Percentiles rank a stretch among this genome's conserved stretches.
Evolutionary conservation across 1,140 invertebrate species (phyloP).

Genomic region (Chrysoperla carnea): DNA sequence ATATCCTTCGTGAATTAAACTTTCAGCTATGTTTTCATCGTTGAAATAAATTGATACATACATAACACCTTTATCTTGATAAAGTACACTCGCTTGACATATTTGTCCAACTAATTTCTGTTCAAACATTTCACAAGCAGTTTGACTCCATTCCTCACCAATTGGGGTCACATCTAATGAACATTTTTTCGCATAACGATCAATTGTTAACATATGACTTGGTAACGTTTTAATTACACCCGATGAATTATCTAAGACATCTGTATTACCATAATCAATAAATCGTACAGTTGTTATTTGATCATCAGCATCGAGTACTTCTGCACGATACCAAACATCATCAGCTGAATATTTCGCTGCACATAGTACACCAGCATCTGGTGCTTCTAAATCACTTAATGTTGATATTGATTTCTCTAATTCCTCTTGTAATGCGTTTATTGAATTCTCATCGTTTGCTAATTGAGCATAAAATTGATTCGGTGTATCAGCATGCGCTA

Average conservation of each 20-base stretch:
- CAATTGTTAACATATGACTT: conserved; percentile 26
- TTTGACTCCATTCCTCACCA: conserved; percentile 43
- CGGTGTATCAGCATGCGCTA: conserved; percentile 45
- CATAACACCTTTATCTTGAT: conserved; percentile 37
- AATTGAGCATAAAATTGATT: conserved; percentile 47
- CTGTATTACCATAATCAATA: conserved; percentile 69
- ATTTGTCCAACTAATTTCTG: conserved; percentile 23
- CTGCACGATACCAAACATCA: conserved; percentile 60
- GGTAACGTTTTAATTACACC: conserved; percentile 38
- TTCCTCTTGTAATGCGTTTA: conserved; percentile 34
- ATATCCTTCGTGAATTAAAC: conserved; percentile 31
- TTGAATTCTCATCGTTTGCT: conserved; percentile 24
- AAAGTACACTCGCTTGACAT: conserved; percentile 27
- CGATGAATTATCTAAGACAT: conserved; percentile 38
- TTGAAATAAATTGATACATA: conserved; percentile 44
- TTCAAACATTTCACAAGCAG: conserved; percentile 37
- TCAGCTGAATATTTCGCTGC: conserved; percentile 54
- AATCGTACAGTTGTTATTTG: conserved; percentile 58
- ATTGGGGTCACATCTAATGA: conserved; percentile 43
- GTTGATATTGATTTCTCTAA: conserved; percentile 32
- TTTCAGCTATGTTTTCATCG: conserved; percentile 36
- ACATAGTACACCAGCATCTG: conserved; percentile 44
- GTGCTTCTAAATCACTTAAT: conserved; percentile 28
- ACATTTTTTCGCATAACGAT: conserved; percentile 38
- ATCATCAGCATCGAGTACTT: conserved; percentile 49